These are phyloP conservation scores for Acipenser transmontanus DNA, from an alignment of 2,797 vertebrate species.

Conservation along the genomic window DNA sequence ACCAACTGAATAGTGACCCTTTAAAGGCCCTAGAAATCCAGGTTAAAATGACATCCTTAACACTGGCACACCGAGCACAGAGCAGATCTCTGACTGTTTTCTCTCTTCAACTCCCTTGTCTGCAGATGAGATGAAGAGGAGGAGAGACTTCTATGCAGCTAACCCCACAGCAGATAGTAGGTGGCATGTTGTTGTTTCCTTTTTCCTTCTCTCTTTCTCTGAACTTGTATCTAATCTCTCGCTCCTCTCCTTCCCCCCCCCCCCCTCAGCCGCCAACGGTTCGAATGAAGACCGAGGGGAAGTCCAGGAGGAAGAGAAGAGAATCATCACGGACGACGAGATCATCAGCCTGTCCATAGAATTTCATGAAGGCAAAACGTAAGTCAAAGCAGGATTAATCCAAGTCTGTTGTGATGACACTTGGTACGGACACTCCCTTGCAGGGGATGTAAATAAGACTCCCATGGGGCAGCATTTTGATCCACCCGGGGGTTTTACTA, in stretches of 20 bases:
- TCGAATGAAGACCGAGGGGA: constrained; percentile 58
- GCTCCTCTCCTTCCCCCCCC: background rate
- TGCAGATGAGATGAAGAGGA: constrained; percentile 70
- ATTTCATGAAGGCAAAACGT: constrained; percentile 60
- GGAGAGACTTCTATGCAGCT: constrained; percentile 61
- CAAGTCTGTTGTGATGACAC: no score
- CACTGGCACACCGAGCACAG: background rate
- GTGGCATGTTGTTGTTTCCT: constrained; percentile 1
- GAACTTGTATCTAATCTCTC: background rate
- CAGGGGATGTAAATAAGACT: no score
- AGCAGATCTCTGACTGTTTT: background rate
- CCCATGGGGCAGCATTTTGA: no score
- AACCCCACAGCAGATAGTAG: constrained; percentile 62
- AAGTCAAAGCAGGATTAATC: constrained; percentile 17
- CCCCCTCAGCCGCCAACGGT: constrained; percentile 46
- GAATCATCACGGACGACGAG: constrained; percentile 53
- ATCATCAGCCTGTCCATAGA: constrained; percentile 72
- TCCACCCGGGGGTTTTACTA: no score
- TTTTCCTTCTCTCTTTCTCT: background rate
- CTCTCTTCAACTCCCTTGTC: background rate
- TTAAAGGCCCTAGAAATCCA: no score
- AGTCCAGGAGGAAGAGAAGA: constrained; percentile 51
- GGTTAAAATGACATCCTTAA: no score
- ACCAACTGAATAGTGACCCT: no score
- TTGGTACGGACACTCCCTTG: no score